Evolutionary conservation across 1,140 invertebrate genomes (phyloP), one percentile per base, ranked within the genome.

Genomic region (Drosophila carrolli): DNA sequence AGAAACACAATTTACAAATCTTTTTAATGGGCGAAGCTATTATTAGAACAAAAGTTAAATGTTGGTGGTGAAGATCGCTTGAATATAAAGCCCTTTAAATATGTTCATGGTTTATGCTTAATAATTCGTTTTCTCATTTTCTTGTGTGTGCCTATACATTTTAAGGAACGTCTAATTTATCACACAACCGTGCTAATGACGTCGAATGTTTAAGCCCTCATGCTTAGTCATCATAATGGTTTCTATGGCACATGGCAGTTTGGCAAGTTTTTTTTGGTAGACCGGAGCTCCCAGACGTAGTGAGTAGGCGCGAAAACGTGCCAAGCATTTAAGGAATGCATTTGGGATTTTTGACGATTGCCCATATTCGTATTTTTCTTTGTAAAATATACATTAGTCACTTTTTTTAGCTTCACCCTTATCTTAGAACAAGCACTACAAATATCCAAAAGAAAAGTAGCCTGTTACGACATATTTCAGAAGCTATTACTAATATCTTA

Each of bases 261-360:
- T 1, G 46, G 48, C 19, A 51, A 75, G 48, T 46, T 78, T 71
- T 60, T 75, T 41, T 54, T 58, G 38, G 27, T 14, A 11, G 19
- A 46, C 44, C 16, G 29, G 40, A 35, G 60, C 60, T 41, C 38
- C 43, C 23, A 44, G 5, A 41, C 19, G 35, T 57, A 32, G n/a
- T 19, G 16, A 38, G 44, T 48, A n/a, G 63, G 53, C 37, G 75
- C 48, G 47, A 59, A 76, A 81, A 67, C 81, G 77, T 84, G 62
- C 67, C 35, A 40, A 41, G 38, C 35, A 61, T 74, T 70, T n/a
- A 74, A 61, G 56, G 48, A 68, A 54, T 38, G 41, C 2, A 40
- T 57, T 67, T 43, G 27, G 35, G 41, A 66, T 59, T 35, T 60
- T 48, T 41, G 51, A 47, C 5, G 50, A 29, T 14, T 5, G 46